A percentile compares a stretch with the other conserved stretches of the same genome.
Evolutionary conservation across 1,140 invertebrate species (phyloP).

Genomic region (Helicoverpa armigera): DNA sequence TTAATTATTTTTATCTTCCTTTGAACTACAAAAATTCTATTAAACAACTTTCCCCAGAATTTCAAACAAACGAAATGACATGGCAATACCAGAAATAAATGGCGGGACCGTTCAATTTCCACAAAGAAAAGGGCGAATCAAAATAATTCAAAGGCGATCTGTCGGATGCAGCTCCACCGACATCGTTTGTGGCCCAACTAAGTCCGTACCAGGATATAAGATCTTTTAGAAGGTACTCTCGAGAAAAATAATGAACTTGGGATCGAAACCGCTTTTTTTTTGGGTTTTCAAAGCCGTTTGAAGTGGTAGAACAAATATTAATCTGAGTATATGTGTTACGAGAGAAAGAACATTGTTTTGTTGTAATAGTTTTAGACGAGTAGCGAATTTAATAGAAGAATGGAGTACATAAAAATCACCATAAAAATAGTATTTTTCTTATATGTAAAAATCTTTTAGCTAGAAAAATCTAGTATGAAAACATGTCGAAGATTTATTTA

Average conservation of each 20-base stretch:
- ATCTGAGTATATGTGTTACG: too few relatives aligned
- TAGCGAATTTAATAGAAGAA: too few relatives aligned
- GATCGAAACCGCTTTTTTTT: too few relatives aligned
- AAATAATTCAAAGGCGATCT: conserved; percentile 52
- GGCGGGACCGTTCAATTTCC: conserved; percentile 38
- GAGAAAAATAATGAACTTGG: neutral
- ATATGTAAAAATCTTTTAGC: too few relatives aligned
- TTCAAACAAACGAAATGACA: conserved; percentile 45
- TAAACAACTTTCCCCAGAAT: neutral
- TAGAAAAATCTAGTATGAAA: neutral
- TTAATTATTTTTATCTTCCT: neutral
- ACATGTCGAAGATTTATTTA: neutral
- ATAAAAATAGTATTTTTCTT: too few relatives aligned
- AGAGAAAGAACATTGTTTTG: too few relatives aligned
- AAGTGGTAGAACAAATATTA: too few relatives aligned
- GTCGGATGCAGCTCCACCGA: conserved; percentile 50
- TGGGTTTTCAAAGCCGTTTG: too few relatives aligned
- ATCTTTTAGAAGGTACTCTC: neutral
- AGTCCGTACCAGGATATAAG: conserved; percentile 26
- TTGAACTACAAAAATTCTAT: neutral
- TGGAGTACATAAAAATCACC: too few relatives aligned
- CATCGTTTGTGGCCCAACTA: conserved; percentile 46
- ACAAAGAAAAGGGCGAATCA: conserved; percentile 47
- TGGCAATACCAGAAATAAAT: conserved; percentile 43
- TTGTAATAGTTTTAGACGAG: too few relatives aligned